phyloP scores from a whole-genome alignment of 2,113 vertebrate species.

The Micronisus gabar region DNA sequence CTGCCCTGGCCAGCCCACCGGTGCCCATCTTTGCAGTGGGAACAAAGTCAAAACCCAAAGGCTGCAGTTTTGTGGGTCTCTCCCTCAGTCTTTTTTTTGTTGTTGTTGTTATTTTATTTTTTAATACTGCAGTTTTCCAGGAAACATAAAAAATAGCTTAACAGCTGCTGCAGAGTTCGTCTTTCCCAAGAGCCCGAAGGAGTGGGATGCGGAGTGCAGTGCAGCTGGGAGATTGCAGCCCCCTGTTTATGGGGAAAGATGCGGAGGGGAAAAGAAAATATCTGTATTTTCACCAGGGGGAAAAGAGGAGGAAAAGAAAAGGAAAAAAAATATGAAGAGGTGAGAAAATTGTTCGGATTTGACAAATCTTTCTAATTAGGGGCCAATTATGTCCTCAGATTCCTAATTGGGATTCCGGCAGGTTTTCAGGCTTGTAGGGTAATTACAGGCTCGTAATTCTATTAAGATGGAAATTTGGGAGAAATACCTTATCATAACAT shows the following conservation, averaged over 20 bases:
- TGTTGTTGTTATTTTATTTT: neutral
- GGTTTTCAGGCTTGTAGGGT: slow-evolving; percentile 71
- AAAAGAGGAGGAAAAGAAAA: neutral
- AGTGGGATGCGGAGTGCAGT: fast-evolving
- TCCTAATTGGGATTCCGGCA: slow-evolving; percentile 74
- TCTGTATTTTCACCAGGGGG: neutral
- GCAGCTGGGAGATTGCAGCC: neutral
- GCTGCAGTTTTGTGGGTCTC: neutral
- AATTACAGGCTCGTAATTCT: slow-evolving; percentile 76
- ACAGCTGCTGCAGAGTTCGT: neutral
- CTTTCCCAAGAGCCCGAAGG: neutral
- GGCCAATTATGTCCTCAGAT: slow-evolving; percentile 77
- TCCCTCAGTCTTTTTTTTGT: neutral
- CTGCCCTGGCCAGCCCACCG: neutral
- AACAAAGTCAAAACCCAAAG: neutral
- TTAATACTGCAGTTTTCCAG: neutral
- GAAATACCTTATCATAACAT: slow-evolving; percentile 66
- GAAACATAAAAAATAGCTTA: neutral
- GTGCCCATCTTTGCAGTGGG: neutral
- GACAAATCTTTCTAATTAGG: slow-evolving; percentile 80
- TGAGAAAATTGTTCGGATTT: slow-evolving; percentile 66
- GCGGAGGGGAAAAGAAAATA: neutral
- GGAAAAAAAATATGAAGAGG: neutral
- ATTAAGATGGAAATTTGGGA: slow-evolving; percentile 67
- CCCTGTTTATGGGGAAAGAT: neutral